A percentile compares a stretch with the other conserved stretches of the same genome.
phyloP scores from a whole-genome alignment of 2,888 invertebrate species.

The Protodeltote pygarga region DNA sequence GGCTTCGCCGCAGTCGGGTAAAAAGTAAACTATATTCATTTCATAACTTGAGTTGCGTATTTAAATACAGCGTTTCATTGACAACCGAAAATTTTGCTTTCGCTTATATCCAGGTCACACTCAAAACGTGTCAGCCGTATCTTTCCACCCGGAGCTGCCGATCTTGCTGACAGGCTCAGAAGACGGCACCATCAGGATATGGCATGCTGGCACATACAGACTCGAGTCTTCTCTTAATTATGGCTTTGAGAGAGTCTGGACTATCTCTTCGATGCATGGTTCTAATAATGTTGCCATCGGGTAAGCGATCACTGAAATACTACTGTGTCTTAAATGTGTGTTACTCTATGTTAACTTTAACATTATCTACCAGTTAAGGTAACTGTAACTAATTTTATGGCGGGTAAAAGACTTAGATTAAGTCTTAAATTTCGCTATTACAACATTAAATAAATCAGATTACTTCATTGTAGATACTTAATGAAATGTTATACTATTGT shows the following conservation, averaged over 20 bases:
- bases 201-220: constrained; percentile 99
- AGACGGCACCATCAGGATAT: constrained; percentile 98
- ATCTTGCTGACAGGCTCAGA: constrained; percentile 99
- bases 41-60: too few species aligned
- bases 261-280: constrained; percentile 96
- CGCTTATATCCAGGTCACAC: constrained; percentile 97
- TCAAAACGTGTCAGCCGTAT: constrained; percentile 97
- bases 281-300: constrained; percentile 98
- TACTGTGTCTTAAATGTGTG: background rate
- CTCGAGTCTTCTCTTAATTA: constrained; percentile 98
- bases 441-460: background rate
- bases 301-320: constrained; percentile 63
- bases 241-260: constrained; percentile 99
- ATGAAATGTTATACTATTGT: constrained; percentile 11
- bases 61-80: too few species aligned
- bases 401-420: too few species aligned
- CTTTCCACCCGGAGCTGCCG: constrained; percentile 99
- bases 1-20: too few species aligned
- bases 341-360: too few species aligned
- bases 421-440: background rate
- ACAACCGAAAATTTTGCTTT: too few species aligned
- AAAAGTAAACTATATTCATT: too few species aligned
- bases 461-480: background rate
- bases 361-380: too few species aligned
- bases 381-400: too few species aligned